phyloP scores from a whole-genome alignment of 1,140 invertebrate species.

The Drosophila busckii region DNA sequence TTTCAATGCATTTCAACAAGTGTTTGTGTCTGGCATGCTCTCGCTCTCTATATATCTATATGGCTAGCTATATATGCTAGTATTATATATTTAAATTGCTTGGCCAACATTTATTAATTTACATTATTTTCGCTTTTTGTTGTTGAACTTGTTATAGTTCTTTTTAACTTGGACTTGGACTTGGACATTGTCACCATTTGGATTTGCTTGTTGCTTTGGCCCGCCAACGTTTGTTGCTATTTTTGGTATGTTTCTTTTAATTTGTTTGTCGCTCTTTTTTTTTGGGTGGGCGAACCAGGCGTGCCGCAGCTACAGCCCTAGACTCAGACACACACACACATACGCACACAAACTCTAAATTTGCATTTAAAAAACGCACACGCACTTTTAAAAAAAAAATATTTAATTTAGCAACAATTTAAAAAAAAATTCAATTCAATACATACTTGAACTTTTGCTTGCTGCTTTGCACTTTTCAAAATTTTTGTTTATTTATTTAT shows the following conservation, averaged over 20 bases:
- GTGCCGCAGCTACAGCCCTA: constrained; percentile 34
- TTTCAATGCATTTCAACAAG: constrained; percentile 29
- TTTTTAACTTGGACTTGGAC: constrained; percentile 61
- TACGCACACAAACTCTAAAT: constrained; percentile 17
- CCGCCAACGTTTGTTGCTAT: constrained; percentile 48
- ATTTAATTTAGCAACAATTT: neutral
- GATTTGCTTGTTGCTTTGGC: constrained; percentile 20
- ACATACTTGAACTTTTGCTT: constrained; percentile 6
- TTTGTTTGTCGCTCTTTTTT: constrained; percentile 18
- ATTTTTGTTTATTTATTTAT: neutral
- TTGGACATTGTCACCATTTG: constrained; percentile 43
- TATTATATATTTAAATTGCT: neutral
- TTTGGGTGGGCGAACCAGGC: constrained; percentile 60
- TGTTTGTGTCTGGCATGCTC: constrained; percentile 47
- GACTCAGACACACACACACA: constrained; percentile 17
- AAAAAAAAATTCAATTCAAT: constrained; percentile 17
- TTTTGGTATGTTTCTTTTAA: constrained; percentile 10
- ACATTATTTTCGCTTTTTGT: constrained; percentile 44
- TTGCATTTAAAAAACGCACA: constrained; percentile 43
- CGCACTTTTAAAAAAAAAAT: constrained; percentile 34
- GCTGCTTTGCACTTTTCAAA: neutral
- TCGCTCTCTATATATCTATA: constrained; percentile 17
- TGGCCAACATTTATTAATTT: constrained; percentile 6
- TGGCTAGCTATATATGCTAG: neutral
- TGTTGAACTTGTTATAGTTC: constrained; percentile 39